These are phyloP conservation scores for Dasyornis broadbenti DNA, from an alignment of 2,113 vertebrate species.

Conservation along the genomic window DNA sequence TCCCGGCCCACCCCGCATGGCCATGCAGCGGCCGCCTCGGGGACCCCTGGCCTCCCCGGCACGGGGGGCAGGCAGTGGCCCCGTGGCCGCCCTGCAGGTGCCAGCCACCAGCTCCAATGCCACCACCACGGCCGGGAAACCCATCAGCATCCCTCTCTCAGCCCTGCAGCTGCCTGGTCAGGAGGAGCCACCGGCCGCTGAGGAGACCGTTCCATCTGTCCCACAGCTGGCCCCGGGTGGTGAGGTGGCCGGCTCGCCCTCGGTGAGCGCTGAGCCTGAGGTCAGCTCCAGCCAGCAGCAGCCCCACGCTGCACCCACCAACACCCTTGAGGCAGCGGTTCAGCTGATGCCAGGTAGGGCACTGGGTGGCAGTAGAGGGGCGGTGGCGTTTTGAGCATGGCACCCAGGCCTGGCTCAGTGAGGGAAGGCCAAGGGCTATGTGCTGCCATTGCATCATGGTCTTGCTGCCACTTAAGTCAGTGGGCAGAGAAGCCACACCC, in stretches of 20 bases:
- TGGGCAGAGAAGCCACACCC: not conserved
- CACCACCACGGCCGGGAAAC: conserved; percentile 9
- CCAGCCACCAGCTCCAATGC: conserved; percentile 76
- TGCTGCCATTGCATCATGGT: accelerated
- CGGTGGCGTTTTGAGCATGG: accelerated
- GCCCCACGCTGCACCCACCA: not conserved
- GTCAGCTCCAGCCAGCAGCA: conserved; percentile 82
- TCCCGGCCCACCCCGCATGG: conserved; percentile 1
- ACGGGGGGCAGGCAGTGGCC: conserved; percentile 15
- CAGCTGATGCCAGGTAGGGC: conserved; percentile 80
- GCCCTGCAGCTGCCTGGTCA: conserved; percentile 77
- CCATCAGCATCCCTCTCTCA: conserved; percentile 76
- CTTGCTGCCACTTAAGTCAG: accelerated
- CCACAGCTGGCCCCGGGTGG: conserved; percentile 50
- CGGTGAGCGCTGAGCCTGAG: conserved; percentile 74
- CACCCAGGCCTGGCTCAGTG: accelerated
- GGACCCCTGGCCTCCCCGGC: conserved; percentile 65
- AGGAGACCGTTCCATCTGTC: conserved; percentile 67
- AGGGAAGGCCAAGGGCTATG: accelerated
- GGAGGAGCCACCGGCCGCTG: conserved; percentile 69
- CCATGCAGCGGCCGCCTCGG: conserved; percentile 55
- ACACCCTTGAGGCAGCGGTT: conserved; percentile 60
- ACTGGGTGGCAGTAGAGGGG: not conserved
- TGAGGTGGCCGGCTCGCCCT: conserved; percentile 70
- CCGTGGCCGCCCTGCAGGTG: conserved; percentile 50